Conservation (phyloP, 2,888 invertebrate species). For the Xestia xanthographa region DNA sequence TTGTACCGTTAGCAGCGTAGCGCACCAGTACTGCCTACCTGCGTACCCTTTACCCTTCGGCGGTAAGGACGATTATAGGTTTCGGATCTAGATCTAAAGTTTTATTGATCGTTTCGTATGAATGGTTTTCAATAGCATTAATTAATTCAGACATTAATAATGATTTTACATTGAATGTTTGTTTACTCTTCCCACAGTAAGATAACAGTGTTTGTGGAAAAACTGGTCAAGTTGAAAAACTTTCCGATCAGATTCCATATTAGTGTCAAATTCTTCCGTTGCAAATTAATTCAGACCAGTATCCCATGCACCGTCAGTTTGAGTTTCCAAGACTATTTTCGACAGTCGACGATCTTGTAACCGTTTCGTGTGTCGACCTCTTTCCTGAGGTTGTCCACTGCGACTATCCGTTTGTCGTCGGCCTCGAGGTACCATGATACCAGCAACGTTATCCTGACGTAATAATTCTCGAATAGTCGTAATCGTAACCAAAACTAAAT, state of each 20-base stretch:
- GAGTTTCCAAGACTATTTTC: slow-evolving; percentile 52
- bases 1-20: slow-evolving; percentile 83
- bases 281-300: slow-evolving; percentile 23
- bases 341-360: slow-evolving; percentile 65
- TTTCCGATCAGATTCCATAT: slow-evolving; percentile 6
- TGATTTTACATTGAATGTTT: neutral
- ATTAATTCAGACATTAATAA: neutral
- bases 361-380: slow-evolving; percentile 66
- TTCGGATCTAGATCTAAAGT: slow-evolving; percentile 43
- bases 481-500: slow-evolving; percentile 53
- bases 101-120: slow-evolving; percentile 23
- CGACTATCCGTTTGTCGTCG: slow-evolving; percentile 54
- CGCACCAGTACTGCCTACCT: slow-evolving; percentile 74
- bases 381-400: slow-evolving; percentile 66
- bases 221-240: slow-evolving; percentile 10
- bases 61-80: slow-evolving; percentile 47
- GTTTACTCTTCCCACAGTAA: neutral
- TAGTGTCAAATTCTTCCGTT: slow-evolving; percentile 27
- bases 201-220: neutral
- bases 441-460: slow-evolving; percentile 56
- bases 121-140: neutral
- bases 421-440: slow-evolving; percentile 61
- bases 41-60: slow-evolving; percentile 74
- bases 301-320: slow-evolving; percentile 27
- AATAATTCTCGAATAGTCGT: slow-evolving; percentile 58